Evolutionary conservation across 53 echinoderm and acorn worm genomes (phyloP).

Genomic region (Luidia sarsii): DNA sequence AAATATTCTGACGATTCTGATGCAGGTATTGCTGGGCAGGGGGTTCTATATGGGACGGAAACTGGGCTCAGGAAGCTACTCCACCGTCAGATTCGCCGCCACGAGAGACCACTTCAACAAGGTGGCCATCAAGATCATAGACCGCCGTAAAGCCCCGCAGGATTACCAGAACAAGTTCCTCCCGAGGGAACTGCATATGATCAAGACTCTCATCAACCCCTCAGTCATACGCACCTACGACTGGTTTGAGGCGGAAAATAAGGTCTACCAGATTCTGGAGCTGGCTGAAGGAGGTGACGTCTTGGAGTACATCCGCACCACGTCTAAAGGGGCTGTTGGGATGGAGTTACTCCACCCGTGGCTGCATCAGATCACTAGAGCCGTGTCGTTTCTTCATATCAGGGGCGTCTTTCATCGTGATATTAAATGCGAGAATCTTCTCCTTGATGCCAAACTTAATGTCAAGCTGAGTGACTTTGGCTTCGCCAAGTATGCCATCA

Average conservation of each 20-base stretch:
- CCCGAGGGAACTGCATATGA: constrained; percentile 74
- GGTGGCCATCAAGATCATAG: constrained; percentile 88
- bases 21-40: constrained; percentile 41
- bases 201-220: constrained; percentile 67
- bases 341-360: constrained; percentile 64
- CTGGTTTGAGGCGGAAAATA: constrained; percentile 75
- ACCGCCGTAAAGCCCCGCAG: constrained; percentile 71
- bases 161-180: constrained; percentile 80
- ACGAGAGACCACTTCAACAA: constrained; percentile 46
- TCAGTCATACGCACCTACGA: constrained; percentile 78
- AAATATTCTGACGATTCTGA: too few species aligned
- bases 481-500: constrained; percentile 46
- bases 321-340: constrained; percentile 65
- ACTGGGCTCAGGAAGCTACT: constrained; percentile 87
- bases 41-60: constrained; percentile 70
- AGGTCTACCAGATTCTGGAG: constrained; percentile 84
- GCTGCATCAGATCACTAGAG: constrained; percentile 66
- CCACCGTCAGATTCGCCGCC: constrained; percentile 74
- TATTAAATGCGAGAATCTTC: constrained; percentile 90
- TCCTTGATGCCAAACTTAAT: constrained; percentile 59
- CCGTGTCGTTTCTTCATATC: constrained; percentile 78
- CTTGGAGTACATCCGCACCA: constrained; percentile 70
- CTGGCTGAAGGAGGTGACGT: constrained; percentile 80
- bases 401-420: constrained; percentile 73
- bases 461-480: constrained; percentile 93